Conservation (phyloP, 2,113 vertebrate species). For the Seriola quinqueradiata region DNA sequence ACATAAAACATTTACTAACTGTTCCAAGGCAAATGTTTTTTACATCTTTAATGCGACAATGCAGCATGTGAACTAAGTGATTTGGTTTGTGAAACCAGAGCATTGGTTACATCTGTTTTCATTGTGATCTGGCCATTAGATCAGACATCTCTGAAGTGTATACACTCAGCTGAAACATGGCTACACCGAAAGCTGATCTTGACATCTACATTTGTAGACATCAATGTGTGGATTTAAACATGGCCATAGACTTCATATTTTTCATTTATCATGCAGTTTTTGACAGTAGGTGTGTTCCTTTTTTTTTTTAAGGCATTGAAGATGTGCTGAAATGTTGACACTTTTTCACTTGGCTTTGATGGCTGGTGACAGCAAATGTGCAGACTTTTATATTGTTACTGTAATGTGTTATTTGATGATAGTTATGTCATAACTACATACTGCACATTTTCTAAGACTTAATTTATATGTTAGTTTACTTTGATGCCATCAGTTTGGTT, state of each 20-base stretch:
- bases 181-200: not conserved
- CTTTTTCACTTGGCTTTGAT: not conserved
- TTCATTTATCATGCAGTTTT: not conserved
- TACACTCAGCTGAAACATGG: not conserved
- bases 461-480: not conserved
- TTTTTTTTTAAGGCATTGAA: not conserved
- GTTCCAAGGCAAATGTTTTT: not conserved
- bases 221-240: not conserved
- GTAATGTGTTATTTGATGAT: too few species aligned
- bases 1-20: not conserved
- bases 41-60: not conserved
- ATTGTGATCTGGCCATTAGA: not conserved
- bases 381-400: not conserved
- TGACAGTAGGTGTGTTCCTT: not conserved
- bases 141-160: not conserved
- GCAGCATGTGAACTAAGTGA: conserved; percentile 6
- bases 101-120: not conserved
- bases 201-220: not conserved
- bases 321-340: not conserved
- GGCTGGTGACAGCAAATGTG: not conserved
- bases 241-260: not conserved
- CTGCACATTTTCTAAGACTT: not conserved
- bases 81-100: not conserved
- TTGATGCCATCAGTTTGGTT: not conserved
- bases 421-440: too few species aligned